Evolutionary conservation across 2,113 vertebrate genomes (phyloP), one percentile per base, ranked within the genome.

Genomic region (Pterocles orientalis): DNA sequence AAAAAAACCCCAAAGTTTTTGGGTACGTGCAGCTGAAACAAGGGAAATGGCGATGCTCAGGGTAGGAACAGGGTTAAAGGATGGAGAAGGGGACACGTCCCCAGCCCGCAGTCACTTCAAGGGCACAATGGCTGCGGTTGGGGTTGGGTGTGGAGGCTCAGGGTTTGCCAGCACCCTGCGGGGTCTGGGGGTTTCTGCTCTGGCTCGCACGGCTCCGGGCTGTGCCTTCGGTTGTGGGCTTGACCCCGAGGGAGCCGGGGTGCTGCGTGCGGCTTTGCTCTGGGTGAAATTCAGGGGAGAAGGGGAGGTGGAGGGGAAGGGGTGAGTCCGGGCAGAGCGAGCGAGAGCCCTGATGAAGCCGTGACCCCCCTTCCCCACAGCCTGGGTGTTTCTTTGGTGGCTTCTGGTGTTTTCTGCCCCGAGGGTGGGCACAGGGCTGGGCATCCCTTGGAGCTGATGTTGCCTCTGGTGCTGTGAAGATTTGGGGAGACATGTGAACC

Each of bases 81-180:
- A 47, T 28, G 45, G 65, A 60, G 72, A 88, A 68, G 39, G 36
- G 65, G 26, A 33, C 23, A 10, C 29, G 45, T 77, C 18, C 12
- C 21, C 26, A 47, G 51, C 25, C 26, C 2, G 1, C 0, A 12
- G 18, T 76, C 14, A 1, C 3, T 3, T n/a, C 58, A 4, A 18
- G 21, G 45, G 45, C n/a, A 43, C 7, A 12, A 23, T 33, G 28
- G 29, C 3, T 0, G 0, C 2, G 3, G 14, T 13, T 1, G 1
- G 34, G 33, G 9, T 68, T 92, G 79, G 77, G 7, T 82, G 54
- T 56, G 71, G 71, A 92, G 58, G 16, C n/a, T 76, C 66, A 66
- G 83, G 15, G 7, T 48, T 94, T 86, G 23, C 16, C 19, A 43
- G 69, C 1, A 3, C 9, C 25, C 4, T 12, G 24, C 2, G 0